These are phyloP conservation scores for Bucco capensis DNA, from an alignment of 2,113 vertebrate species.

Conservation along the genomic window DNA sequence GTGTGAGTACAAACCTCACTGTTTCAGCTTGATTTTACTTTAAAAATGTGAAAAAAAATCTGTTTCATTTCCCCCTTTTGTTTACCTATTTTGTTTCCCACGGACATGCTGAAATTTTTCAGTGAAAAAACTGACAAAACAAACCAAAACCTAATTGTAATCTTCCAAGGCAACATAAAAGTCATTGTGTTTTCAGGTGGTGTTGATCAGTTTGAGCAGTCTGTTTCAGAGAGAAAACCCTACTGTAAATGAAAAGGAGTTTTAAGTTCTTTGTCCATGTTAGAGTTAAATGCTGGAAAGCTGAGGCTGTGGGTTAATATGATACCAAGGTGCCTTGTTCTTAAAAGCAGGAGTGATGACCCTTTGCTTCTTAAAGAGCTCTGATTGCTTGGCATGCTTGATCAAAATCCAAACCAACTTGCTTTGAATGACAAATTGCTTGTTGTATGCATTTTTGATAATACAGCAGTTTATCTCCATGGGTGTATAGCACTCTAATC, in stretches of 20 bases:
- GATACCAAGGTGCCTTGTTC: not conserved
- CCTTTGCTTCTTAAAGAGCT: not conserved
- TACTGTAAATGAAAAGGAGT: not conserved
- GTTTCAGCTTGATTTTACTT: not conserved
- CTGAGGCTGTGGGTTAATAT: not conserved
- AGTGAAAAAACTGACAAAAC: not conserved
- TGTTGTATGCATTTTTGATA: constrained; percentile 5
- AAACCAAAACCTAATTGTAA: not conserved
- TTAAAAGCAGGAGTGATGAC: not conserved
- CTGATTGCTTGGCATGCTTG: not conserved
- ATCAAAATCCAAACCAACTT: not conserved
- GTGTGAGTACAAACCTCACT: rapidly evolving
- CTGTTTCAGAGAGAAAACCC: not conserved
- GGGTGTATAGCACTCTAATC: not conserved
- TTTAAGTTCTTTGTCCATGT: not conserved
- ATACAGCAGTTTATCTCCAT: not conserved
- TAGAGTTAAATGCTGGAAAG: not conserved
- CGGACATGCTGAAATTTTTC: not conserved
- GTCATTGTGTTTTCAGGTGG: not conserved
- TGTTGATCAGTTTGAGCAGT: not conserved
- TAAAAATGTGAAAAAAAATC: not conserved
- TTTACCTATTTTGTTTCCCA: not conserved
- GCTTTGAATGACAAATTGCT: constrained; percentile 20
- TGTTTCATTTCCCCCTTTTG: not conserved
- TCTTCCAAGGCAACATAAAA: not conserved